Conservation (phyloP, 37 sponge, comb jelly and placozoan genomes). For the Halisarca cf. caerulea region DNA sequence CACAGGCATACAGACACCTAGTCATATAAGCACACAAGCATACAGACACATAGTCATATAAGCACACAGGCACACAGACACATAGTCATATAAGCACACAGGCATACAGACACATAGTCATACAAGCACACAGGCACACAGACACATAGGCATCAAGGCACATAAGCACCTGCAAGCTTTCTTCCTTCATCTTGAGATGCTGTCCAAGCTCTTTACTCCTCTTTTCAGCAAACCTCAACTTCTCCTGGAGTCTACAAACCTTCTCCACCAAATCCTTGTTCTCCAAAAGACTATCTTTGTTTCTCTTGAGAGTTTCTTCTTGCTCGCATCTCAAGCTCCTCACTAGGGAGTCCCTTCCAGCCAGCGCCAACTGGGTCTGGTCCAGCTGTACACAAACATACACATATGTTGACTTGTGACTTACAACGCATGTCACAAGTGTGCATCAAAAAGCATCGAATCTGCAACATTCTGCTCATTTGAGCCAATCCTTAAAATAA, state of each 20-base stretch:
- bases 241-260: neutral
- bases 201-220: neutral
- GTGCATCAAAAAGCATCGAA: no score
- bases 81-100: no score
- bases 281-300: neutral
- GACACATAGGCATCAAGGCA: neutral
- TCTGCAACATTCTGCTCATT: no score
- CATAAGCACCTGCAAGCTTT: slow-evolving; percentile 3
- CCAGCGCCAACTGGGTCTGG: neutral
- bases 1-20: no score
- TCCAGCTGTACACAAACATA: neutral
- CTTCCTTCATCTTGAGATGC: slow-evolving; percentile 3
- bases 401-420: no score
- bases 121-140: no score
- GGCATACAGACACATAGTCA: no score
- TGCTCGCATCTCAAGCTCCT: neutral
- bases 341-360: neutral
- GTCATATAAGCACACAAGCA: no score
- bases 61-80: no score
- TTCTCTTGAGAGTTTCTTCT: neutral
- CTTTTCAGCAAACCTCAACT: neutral
- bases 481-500: no score
- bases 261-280: neutral
- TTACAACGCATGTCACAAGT: no score
- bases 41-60: no score